Conservation (phyloP, 2,797 vertebrate genomes). For the Apogon hyalosoma region DNA sequence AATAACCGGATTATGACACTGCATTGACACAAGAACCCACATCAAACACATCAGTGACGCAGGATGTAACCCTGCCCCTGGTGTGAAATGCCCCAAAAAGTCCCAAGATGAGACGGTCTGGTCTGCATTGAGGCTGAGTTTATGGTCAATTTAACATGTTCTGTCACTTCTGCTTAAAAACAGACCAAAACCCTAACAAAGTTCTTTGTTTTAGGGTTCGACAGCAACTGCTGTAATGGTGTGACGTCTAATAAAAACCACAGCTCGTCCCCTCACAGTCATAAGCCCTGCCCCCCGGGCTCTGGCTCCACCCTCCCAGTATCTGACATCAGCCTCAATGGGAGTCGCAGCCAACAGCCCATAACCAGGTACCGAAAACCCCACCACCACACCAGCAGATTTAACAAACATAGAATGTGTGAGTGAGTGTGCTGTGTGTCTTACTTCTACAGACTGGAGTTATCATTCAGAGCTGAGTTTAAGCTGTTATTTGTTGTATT, state of each 20-base stretch:
- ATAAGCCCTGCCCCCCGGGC: conserved; percentile 89
- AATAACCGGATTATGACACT: too few species aligned
- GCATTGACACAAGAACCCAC: too few species aligned
- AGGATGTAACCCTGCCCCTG: too few species aligned
- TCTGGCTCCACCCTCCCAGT: conserved; percentile 88
- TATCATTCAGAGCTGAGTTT: background rate
- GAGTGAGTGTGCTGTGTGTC: too few species aligned
- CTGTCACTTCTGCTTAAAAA: background rate
- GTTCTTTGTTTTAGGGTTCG: conserved; percentile 85
- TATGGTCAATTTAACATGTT: background rate
- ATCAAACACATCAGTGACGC: too few species aligned
- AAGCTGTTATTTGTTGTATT: background rate
- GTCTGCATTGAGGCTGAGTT: too few species aligned
- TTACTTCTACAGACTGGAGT: too few species aligned
- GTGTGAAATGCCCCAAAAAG: too few species aligned
- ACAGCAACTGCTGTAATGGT: conserved; percentile 97
- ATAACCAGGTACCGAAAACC: conserved; percentile 84
- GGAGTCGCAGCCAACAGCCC: conserved; percentile 90
- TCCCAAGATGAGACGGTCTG: too few species aligned
- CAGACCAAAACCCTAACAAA: background rate
- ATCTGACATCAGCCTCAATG: conserved; percentile 93
- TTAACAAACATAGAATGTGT: too few species aligned
- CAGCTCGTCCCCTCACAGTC: conserved; percentile 91
- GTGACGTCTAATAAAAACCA: conserved; percentile 92
- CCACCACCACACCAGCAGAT: background rate